Conservation (phyloP, 2,888 invertebrate genomes). For the Caenorhabditis sinica region DNA sequence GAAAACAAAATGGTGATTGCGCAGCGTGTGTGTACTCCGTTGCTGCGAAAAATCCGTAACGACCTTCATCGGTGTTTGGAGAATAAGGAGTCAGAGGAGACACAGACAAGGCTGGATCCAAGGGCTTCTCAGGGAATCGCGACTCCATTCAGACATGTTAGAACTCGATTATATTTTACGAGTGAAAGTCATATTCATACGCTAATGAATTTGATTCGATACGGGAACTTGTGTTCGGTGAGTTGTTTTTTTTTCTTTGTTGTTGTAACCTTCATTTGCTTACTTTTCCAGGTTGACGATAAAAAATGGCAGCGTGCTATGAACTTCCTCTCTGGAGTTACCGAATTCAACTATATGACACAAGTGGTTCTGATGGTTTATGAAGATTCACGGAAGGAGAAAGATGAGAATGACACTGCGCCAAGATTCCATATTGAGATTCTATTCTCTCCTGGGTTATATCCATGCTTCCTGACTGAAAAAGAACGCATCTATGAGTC, state of each 20-base stretch:
- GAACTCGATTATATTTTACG: slow-evolving; percentile 98
- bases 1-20: slow-evolving; percentile 97
- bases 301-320: slow-evolving; percentile 99
- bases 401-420: slow-evolving; percentile 83
- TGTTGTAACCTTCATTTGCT: neutral
- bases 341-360: slow-evolving; percentile 99
- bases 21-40: slow-evolving; percentile 96
- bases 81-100: slow-evolving; percentile 91
- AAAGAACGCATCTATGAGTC: slow-evolving; percentile 85
- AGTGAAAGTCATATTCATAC: slow-evolving; percentile 99
- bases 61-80: slow-evolving; percentile 88
- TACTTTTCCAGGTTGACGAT: slow-evolving; percentile 88
- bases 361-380: slow-evolving; percentile 99
- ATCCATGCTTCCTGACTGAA: slow-evolving; percentile 83
- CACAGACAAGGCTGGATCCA: slow-evolving; percentile 96
- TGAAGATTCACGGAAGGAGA: slow-evolving; percentile 94
- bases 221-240: slow-evolving; percentile 80
- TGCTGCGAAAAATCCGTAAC: slow-evolving; percentile 89
- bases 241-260: slow-evolving; percentile 36
- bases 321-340: slow-evolving; percentile 98
- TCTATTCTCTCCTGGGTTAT: slow-evolving; percentile 96
- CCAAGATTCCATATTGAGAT: slow-evolving; percentile 96
- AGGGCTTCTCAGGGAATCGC: slow-evolving; percentile 91
- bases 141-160: slow-evolving; percentile 97
- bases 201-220: slow-evolving; percentile 93